These are phyloP conservation scores for Alaudala cheleensis DNA, from an alignment of 2,113 vertebrate species.

Conservation along the genomic window DNA sequence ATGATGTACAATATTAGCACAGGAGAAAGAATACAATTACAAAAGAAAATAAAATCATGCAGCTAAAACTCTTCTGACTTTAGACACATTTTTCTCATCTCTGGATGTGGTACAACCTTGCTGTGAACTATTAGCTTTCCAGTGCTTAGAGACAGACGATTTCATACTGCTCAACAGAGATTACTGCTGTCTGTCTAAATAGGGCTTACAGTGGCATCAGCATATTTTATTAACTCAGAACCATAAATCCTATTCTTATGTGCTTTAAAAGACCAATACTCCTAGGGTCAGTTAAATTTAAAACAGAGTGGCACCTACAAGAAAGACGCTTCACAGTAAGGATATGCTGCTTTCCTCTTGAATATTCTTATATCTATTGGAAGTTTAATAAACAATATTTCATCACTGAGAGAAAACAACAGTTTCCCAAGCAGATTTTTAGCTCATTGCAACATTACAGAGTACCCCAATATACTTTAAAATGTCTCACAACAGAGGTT, in stretches of 20 bases:
- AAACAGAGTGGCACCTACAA: neutral
- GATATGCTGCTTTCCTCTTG: neutral
- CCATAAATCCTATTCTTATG: constrained; percentile 66
- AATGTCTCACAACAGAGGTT: neutral
- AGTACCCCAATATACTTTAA: neutral
- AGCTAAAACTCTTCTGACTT: constrained; percentile 25
- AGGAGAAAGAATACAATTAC: neutral
- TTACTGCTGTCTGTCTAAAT: constrained; percentile 68
- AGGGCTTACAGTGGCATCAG: constrained; percentile 62
- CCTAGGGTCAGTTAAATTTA: constrained; percentile 60
- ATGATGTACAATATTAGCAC: neutral
- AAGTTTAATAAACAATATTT: neutral
- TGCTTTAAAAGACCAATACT: constrained; percentile 53
- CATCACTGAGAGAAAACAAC: neutral
- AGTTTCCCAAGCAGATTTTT: neutral
- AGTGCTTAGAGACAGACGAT: constrained; percentile 46
- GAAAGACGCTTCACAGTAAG: neutral
- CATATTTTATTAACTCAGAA: constrained; percentile 68
- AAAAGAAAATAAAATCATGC: constrained; percentile 20
- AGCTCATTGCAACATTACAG: neutral
- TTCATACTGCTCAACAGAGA: constrained; percentile 66
- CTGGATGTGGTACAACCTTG: constrained; percentile 57
- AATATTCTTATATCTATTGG: neutral
- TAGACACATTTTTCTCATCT: constrained; percentile 49
- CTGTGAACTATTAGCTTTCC: constrained; percentile 59